A percentile compares a stretch with the other conserved stretches of the same genome.
These are phyloP conservation scores for Lordiphosa fenestrarum DNA, from an alignment of 2,888 invertebrate species.

Conservation along the genomic window DNA sequence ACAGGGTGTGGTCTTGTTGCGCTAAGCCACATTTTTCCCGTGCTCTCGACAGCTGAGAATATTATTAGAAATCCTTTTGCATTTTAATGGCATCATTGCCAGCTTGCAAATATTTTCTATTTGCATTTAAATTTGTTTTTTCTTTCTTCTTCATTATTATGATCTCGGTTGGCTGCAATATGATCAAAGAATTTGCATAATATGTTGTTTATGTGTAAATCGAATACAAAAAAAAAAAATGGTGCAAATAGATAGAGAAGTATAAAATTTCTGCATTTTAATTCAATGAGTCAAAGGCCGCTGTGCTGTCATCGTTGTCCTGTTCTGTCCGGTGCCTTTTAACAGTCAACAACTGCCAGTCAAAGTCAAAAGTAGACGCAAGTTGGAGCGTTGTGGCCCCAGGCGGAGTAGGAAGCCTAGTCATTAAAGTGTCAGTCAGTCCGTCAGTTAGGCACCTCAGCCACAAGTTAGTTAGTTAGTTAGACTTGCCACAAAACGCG, in stretches of 20 bases:
- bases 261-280: slow-evolving; percentile 31
- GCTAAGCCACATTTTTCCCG: slow-evolving; percentile 1
- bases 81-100: slow-evolving; percentile 46
- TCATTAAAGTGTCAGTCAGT: slow-evolving; percentile 19
- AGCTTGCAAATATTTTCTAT: slow-evolving; percentile 34
- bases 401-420: neutral
- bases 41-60: slow-evolving; percentile 4
- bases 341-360: slow-evolving; percentile 59
- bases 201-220: slow-evolving; percentile 46
- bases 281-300: slow-evolving; percentile 52
- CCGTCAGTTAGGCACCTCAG: slow-evolving; percentile 31
- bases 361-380: slow-evolving; percentile 50
- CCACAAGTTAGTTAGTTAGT: slow-evolving; percentile 42
- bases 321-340: slow-evolving; percentile 16
- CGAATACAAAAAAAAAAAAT: neutral
- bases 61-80: slow-evolving; percentile 27
- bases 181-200: slow-evolving; percentile 44
- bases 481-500: slow-evolving; percentile 37
- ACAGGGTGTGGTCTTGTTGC: neutral
- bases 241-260: slow-evolving; percentile 2
- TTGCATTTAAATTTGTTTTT: slow-evolving; percentile 62
- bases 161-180: slow-evolving; percentile 43
- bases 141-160: slow-evolving; percentile 28
- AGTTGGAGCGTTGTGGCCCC: slow-evolving; percentile 10
- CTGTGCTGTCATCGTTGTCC: slow-evolving; percentile 6